phyloP scores from a whole-genome alignment of 64 coral and sea anemone species.

The Trachythela sp. region DNA sequence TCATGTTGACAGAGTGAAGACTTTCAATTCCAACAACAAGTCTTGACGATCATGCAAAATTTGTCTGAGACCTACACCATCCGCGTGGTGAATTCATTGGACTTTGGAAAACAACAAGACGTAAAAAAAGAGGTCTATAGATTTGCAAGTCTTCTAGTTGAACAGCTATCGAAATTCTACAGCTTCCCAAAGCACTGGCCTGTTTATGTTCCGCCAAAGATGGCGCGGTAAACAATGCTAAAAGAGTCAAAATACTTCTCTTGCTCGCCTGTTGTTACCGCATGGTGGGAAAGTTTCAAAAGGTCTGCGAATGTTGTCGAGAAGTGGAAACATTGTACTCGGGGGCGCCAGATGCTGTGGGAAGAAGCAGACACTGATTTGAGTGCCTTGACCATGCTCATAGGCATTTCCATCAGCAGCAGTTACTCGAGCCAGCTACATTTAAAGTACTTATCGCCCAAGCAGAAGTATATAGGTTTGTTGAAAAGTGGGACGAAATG shows the following conservation, averaged over 20 bases:
- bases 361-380: neutral
- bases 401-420: neutral
- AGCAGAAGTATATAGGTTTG: neutral
- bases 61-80: neutral
- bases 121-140: slow-evolving; percentile 14
- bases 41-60: neutral
- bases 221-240: neutral
- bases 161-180: neutral
- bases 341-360: neutral
- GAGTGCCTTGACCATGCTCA: neutral
- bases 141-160: neutral
- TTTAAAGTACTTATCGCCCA: neutral
- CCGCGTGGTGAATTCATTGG: neutral
- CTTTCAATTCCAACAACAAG: neutral
- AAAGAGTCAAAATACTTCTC: neutral
- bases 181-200: neutral
- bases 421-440: neutral
- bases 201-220: slow-evolving; percentile 12
- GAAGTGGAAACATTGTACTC: neutral
- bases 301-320: neutral
- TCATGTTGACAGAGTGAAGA: neutral
- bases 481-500: neutral
- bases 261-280: neutral
- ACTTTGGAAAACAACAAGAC: neutral
- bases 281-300: neutral